These are phyloP conservation scores for Tenodera sinensis DNA, from an alignment of 2,888 invertebrate species.

Conservation along the genomic window DNA sequence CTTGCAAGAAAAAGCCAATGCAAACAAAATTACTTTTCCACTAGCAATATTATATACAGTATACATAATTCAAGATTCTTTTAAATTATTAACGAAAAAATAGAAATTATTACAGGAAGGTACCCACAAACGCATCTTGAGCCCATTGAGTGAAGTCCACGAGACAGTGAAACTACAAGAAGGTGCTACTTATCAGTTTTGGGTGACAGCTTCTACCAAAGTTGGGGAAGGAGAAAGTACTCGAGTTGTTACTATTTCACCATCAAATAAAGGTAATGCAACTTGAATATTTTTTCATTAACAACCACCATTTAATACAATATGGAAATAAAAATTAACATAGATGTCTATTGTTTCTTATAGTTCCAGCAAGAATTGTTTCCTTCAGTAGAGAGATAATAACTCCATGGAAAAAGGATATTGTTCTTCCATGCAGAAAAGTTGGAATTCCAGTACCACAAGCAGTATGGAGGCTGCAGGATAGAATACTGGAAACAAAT, in stretches of 20 bases:
- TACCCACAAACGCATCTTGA: conserved; percentile 69
- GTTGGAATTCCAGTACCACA: conserved; percentile 79
- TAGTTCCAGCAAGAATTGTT: conserved; percentile 83
- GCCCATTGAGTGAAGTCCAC: conserved; percentile 65
- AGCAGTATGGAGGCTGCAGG: conserved; percentile 75
- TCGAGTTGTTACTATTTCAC: conserved; percentile 69
- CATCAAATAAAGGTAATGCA: conserved; percentile 60
- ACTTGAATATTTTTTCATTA: neutral
- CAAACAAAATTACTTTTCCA: too few relatives aligned
- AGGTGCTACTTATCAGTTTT: conserved; percentile 69
- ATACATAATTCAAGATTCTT: neutral
- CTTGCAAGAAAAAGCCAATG: too few relatives aligned
- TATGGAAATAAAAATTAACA: neutral
- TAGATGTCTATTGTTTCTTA: conserved; percentile 33
- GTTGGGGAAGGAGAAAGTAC: conserved; percentile 83
- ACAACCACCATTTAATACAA: neutral
- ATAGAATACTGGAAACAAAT: conserved; percentile 67
- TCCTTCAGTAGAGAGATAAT: conserved; percentile 78
- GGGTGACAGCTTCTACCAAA: conserved; percentile 73
- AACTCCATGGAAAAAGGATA: conserved; percentile 84
- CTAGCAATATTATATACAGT: neutral
- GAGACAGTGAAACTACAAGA: conserved; percentile 69
- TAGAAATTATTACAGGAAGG: conserved; percentile 53
- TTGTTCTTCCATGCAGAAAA: conserved; percentile 76
- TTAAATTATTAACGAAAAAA: neutral